Evolutionary conservation across 2,888 invertebrate genomes (phyloP), one percentile per base, ranked within the genome.

Genomic region (Archips crataeganus): DNA sequence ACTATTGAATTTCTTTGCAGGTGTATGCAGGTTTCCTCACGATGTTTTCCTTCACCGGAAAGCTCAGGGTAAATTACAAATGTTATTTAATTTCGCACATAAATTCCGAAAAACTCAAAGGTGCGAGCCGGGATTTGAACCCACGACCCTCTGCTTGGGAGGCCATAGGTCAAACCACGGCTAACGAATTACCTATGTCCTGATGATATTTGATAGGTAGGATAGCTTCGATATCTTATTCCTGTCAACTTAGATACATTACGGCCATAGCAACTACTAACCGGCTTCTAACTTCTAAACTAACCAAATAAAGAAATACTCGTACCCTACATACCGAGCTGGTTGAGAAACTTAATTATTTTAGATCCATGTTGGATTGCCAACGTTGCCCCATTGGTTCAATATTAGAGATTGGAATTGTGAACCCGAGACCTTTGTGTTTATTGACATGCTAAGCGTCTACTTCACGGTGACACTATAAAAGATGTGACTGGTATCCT

Each of bases 261-360:
- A 13, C 4, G 13, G 1, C 13, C 49, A 5, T 49, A 49, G 49
- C 49, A 49, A n/a, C 23, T 23, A n/a, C 65, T 75, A 75, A 75
- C 75, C 73, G 64, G 71, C 72, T 69, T 34, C 61, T 70, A 76
- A 83, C 72, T 69, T 36, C 61, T 70, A 76, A 83, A 83, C 81
- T 77, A 63, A 59, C 81, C 83, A 84, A 84, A 85, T 84, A 84
- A 79, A 84, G 82, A 77, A 80, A 80, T 73, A n/a, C n/a, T n/a
- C n/a, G n/a, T n/a, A 77, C 57, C 75, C 82, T 80, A 86, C 84
- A 89, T 84, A 86, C 88, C 88, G 81, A 80, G 76, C 79, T 75
- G 79, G 84, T 85, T 84, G 85, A 84, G 86, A 87, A 88, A 75
- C 77, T 81, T 81, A 76, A 57, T 62, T 73, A 68, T 73, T 51